These are phyloP conservation scores for Isoperla grammatica DNA, from an alignment of 2,888 invertebrate species.

Conservation along the genomic window DNA sequence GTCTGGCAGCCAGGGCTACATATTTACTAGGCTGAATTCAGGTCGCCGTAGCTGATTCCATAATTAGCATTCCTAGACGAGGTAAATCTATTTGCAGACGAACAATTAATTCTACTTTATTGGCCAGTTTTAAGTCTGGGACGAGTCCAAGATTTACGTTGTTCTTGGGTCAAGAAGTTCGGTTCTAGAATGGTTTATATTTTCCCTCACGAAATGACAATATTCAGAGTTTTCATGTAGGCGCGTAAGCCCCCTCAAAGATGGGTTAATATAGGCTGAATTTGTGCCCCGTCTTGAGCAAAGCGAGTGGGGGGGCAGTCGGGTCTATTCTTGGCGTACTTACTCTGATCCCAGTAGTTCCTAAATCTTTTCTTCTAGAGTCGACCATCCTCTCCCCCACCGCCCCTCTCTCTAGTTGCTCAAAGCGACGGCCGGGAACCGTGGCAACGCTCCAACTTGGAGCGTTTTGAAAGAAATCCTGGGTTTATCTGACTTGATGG, in stretches of 20 bases:
- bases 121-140: slow-evolving; percentile 19
- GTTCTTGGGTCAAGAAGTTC: neutral
- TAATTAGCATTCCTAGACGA: slow-evolving; percentile 19
- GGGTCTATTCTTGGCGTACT: neutral
- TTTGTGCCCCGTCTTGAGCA: too few relatives aligned
- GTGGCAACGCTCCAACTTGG: neutral
- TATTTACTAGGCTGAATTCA: slow-evolving; percentile 13
- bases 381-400: too few relatives aligned
- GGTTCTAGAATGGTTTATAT: too few relatives aligned
- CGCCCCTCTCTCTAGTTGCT: too few relatives aligned
- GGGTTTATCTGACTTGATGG: slow-evolving; percentile 16
- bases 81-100: slow-evolving; percentile 16
- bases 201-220: too few relatives aligned
- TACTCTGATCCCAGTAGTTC: neutral
- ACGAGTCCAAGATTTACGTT: neutral
- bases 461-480: slow-evolving; percentile 16
- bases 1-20: slow-evolving; percentile 2
- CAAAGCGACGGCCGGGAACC: neutral
- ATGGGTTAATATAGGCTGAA: too few relatives aligned
- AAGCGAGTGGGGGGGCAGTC: too few relatives aligned
- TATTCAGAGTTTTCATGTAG: too few relatives aligned
- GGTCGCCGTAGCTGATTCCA: slow-evolving; percentile 16
- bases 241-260: too few relatives aligned
- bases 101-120: slow-evolving; percentile 20
- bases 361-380: neutral